Evolutionary conservation across 2,113 vertebrate species (phyloP), one percentile per base, ranked within the genome.

Genomic region (Halichoeres trimaculatus): DNA sequence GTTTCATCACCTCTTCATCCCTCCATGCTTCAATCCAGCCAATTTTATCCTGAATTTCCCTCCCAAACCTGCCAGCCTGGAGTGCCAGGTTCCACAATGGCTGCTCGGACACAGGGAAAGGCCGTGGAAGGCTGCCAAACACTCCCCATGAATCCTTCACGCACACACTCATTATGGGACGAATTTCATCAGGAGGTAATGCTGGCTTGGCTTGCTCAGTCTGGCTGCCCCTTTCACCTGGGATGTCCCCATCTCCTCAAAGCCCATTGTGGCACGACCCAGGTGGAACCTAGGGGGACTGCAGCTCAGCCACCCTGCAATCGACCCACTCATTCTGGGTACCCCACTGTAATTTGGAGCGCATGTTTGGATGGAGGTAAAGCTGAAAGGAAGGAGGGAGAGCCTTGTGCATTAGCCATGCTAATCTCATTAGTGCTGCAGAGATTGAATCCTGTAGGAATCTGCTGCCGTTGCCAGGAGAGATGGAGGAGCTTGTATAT

Each of bases 401-500:
- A 67, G 64, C 59, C 23, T n/a, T 75, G 78, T 64, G 76, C 85
- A 87, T 90, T 88, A 89, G 77, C 84, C 83, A 72, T 83, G 85
- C 77, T 89, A 89, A 90, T 89, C 90, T 86, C 65, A 87, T 90
- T 90, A 89, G 79, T 10, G 74, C 10, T 34, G 72, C 76, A 76
- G 51, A 80, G 87, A 89, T 87, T 89, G 83, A 89, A 88, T 89
- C 90, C 90, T 86, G 83, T 66, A 83, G 85, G 85, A 87, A 77
- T 78, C 60, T 74, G 72, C 69, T 35, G 73, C 66, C 19, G 3
- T 68, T 68, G 76, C 74, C 88, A 62, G 48, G 30, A 71, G 77
- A 87, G 84, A 87, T 1, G 43, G 63, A 81, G 70, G 60, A 78
- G 85, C 82, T 81, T 52, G 63, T 90, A 9, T 84, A 88, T 89